Percentiles rank a stretch among this genome's conserved stretches.
Conservation (phyloP, 2,797 vertebrate genomes). For the Protonibea diacanthus region DNA sequence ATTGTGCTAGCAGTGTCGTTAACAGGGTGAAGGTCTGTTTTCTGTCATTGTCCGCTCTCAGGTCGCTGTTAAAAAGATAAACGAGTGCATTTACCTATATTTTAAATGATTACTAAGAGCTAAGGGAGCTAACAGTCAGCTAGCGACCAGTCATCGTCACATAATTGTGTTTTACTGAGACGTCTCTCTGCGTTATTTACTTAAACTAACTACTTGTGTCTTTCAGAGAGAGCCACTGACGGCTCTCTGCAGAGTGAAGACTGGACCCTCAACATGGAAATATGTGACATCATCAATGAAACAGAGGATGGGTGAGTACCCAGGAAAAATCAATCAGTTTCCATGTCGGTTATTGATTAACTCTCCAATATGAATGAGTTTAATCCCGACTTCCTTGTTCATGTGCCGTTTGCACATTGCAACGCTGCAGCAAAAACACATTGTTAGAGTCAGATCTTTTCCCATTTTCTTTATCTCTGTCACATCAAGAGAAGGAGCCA, state of each 20-base stretch:
- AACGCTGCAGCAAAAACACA: background rate
- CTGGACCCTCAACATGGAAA: slow-evolving; percentile 99
- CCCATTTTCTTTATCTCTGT: slow-evolving; percentile 14
- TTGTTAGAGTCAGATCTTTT: background rate
- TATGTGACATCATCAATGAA: slow-evolving; percentile 99
- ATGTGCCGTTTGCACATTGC: slow-evolving; percentile 22
- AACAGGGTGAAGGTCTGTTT: background rate
- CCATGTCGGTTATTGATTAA: slow-evolving; percentile 37
- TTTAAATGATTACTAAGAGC: background rate
- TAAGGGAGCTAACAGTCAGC: slow-evolving; percentile 44
- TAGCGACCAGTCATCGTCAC: slow-evolving; percentile 43
- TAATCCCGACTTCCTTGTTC: background rate
- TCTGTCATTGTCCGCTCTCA: background rate
- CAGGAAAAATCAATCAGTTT: slow-evolving; percentile 5
- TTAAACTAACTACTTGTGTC: slow-evolving; percentile 1
- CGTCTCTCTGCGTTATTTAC: background rate
- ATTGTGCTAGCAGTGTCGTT: slow-evolving; percentile 11
- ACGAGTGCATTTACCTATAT: accelerated
- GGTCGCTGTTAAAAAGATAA: accelerated
- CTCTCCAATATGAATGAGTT: background rate
- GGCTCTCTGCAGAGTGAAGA: slow-evolving; percentile 98
- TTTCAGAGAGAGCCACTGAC: slow-evolving; percentile 95
- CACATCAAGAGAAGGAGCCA: slow-evolving; percentile 8
- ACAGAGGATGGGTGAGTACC: slow-evolving; percentile 96
- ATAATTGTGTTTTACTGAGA: background rate